Percentiles rank a stretch among this genome's conserved stretches.
Conservation (phyloP, 2,888 invertebrate species). For the Perdita meconis region DNA sequence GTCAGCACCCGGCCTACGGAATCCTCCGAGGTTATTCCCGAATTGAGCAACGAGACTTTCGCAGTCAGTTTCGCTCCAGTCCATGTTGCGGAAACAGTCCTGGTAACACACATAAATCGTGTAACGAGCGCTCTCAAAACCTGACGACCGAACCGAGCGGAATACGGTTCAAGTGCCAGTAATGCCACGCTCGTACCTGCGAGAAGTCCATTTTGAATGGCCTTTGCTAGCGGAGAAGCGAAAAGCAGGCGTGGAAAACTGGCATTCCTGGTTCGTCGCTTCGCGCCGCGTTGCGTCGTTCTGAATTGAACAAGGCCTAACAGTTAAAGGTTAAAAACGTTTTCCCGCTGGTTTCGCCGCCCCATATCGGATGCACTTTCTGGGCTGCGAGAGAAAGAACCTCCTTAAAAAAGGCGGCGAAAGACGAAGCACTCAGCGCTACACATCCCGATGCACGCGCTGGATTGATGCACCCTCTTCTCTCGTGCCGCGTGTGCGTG, state of each 20-base stretch:
- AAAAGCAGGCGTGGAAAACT: too few species aligned
- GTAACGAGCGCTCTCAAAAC: slow-evolving; percentile 1
- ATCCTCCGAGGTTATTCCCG: slow-evolving; percentile 7
- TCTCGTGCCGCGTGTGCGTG: slow-evolving; percentile 25
- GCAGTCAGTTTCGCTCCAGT: background rate
- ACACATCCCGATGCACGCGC: slow-evolving; percentile 72
- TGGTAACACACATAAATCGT: slow-evolving; percentile 24
- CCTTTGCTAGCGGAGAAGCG: too few species aligned
- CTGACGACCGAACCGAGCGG: too few species aligned
- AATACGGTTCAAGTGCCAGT: too few species aligned
- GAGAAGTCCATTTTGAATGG: too few species aligned
- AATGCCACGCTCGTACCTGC: too few species aligned
- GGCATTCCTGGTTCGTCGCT: background rate
- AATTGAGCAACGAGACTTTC: background rate
- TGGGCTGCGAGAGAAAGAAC: slow-evolving; percentile 27
- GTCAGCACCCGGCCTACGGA: background rate
- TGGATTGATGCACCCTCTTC: slow-evolving; percentile 63
- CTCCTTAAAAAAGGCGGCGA: slow-evolving; percentile 62
- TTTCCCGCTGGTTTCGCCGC: slow-evolving; percentile 48
- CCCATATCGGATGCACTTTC: slow-evolving; percentile 41
- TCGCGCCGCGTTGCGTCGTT: slow-evolving; percentile 8
- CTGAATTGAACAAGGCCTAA: slow-evolving; percentile 17
- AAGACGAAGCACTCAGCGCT: slow-evolving; percentile 82
- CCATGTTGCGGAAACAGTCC: background rate
- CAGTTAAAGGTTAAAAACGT: slow-evolving; percentile 59